Conservation (phyloP, 2,113 vertebrate species). For the Ictalurus furcatus region DNA sequence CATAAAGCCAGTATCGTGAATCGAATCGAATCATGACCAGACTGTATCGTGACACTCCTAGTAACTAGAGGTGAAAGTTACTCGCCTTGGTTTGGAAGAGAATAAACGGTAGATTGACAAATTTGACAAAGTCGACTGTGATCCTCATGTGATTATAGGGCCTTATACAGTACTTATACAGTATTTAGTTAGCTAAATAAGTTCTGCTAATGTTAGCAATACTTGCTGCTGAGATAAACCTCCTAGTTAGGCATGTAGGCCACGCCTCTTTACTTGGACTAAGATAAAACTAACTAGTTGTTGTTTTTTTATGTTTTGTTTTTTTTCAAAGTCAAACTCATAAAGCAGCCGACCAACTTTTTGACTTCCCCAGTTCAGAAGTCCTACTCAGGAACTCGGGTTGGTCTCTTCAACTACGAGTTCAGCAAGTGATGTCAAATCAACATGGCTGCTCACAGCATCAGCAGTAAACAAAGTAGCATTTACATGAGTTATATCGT, state of each 20-base stretch:
- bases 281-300: no score
- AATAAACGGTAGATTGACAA: neutral
- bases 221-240: neutral
- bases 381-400: neutral
- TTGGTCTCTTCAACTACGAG: neutral
- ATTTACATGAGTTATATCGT: neutral
- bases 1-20: neutral
- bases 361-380: neutral
- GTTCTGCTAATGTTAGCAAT: neutral
- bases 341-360: no score
- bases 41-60: neutral
- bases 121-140: neutral
- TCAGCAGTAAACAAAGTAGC: neutral
- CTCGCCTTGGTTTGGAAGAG: neutral
- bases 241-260: neutral
- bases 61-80: neutral
- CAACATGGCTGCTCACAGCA: neutral
- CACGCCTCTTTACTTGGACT: no score
- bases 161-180: neutral
- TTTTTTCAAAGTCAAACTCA: no score
- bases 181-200: neutral
- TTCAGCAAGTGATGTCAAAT: neutral
- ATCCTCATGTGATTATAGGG: neutral
- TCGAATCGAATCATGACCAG: neutral
- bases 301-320: no score